Evolutionary conservation across 2,888 invertebrate genomes (phyloP), one percentile per base, ranked within the genome.

Genomic region (Phania funesta): DNA sequence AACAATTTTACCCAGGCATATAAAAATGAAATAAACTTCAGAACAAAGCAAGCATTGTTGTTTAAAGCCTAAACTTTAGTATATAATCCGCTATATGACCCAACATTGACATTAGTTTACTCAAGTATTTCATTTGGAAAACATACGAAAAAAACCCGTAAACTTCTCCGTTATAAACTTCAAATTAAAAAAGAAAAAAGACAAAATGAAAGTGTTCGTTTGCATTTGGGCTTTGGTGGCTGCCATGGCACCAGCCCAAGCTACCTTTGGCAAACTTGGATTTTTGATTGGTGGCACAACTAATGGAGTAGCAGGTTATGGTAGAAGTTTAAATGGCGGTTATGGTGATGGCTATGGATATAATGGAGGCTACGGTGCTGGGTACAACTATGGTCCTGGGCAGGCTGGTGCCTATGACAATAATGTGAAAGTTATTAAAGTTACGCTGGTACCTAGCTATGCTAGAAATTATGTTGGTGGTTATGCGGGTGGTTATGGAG

Each of bases 401-500:
- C 84, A 84, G 35, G 74, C 80, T 16, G 38, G 52, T 18, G 79
- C 78, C 2, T 85, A 84, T 52, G 83, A 75, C 38, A 87, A 85
- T 48, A 78, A 87, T 22, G 86, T 88, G 48, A 88, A 87, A 85
- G 84, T 88, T 56, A 86, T 89, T 64, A 89, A 88, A 65, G 88
- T 89, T 7, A 82, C 84, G 32, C 85, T 89, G n/a, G 84, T 88
- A 52, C 88, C 87, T 16, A 56, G 76, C 16, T 29, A 56, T 38
- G 52, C 74, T 8, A 76, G 79, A 1, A 56, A 46, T 4, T 75
- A 75, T 64, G 64, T 56, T n/a, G 64, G 38, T 13, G 80, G 73
- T n/a, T 80, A 68, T 52, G 58, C 22, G 11, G 18, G 62, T 18
- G 70, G 65, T 9, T 75, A 60, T 58, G 46, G 11, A 20, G 50